Percentiles rank a stretch among this genome's conserved stretches.
Conservation (phyloP, 92 coral and sea anemone genomes). For the Epizoanthus scotinus region DNA sequence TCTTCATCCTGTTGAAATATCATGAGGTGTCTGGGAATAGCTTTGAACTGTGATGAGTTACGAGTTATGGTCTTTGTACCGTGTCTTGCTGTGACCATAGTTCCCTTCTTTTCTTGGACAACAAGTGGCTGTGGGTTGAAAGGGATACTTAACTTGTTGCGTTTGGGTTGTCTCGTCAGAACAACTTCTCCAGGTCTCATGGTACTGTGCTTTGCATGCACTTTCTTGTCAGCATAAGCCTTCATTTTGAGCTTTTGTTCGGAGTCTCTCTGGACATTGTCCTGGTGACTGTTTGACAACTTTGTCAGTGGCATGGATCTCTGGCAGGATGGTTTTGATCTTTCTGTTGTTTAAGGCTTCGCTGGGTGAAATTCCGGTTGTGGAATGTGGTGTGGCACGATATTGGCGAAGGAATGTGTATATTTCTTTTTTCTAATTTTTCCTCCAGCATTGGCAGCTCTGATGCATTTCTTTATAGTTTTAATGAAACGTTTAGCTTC, state of each 20-base stretch:
- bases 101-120: too few species aligned
- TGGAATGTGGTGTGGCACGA: slow-evolving; percentile 52
- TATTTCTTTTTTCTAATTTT: neutral
- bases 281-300: too few species aligned
- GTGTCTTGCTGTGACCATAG: too few species aligned
- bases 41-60: too few species aligned
- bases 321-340: too few species aligned
- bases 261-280: slow-evolving; percentile 22
- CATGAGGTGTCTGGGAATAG: too few species aligned
- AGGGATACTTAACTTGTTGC: too few species aligned
- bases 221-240: slow-evolving; percentile 49
- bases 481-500: slow-evolving; percentile 39
- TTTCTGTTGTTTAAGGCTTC: too few species aligned
- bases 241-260: slow-evolving; percentile 35
- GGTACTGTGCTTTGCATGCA: slow-evolving; percentile 24
- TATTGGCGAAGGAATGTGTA: slow-evolving; percentile 53
- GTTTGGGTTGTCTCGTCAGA: slow-evolving; percentile 51
- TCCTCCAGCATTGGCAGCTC: slow-evolving; percentile 35
- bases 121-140: too few species aligned
- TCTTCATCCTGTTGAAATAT: too few species aligned
- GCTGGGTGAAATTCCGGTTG: slow-evolving; percentile 36
- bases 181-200: slow-evolving; percentile 38
- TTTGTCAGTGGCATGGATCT: too few species aligned
- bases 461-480: slow-evolving; percentile 38
- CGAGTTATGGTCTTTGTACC: too few species aligned